Conservation (phyloP, 2,888 invertebrate genomes). For the Keiferia lycopersicella region DNA sequence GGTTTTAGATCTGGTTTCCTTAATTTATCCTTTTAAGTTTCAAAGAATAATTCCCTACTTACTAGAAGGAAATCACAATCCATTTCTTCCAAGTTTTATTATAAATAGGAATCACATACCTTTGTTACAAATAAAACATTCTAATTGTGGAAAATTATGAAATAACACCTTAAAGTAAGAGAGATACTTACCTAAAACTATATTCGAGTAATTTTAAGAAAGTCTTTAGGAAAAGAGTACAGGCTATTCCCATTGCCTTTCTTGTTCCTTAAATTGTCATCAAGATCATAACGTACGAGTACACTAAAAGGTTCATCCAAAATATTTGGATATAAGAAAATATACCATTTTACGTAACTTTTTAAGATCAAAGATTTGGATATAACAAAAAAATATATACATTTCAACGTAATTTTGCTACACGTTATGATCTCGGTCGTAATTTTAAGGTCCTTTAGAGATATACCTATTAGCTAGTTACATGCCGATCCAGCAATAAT, state of each 20-base stretch:
- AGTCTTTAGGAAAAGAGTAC: background rate
- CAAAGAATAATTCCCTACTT: background rate
- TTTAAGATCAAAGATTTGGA: no score
- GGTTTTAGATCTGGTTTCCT: background rate
- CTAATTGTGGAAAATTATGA: background rate
- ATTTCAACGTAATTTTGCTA: background rate
- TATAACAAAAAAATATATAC: background rate
- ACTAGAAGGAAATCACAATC: background rate
- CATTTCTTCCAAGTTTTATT: background rate
- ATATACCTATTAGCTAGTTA: slow-evolving; percentile 24
- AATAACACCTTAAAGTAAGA: background rate
- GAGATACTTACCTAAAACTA: no score
- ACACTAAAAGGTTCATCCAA: background rate
- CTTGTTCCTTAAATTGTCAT: background rate
- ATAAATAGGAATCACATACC: slow-evolving; percentile 1
- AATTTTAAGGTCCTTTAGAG: slow-evolving; percentile 12
- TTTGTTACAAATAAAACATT: background rate
- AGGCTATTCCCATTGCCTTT: slow-evolving; percentile 6
- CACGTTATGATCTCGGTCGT: background rate
- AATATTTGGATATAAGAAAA: no score
- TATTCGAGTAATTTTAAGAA: background rate
- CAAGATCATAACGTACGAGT: background rate
- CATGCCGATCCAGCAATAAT: slow-evolving; percentile 67
- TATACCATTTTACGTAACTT: no score
- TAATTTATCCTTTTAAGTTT: background rate